Evolutionary conservation across 2,113 vertebrate species (phyloP), one percentile per base, ranked within the genome.

Genomic region (Xenus cinereus): DNA sequence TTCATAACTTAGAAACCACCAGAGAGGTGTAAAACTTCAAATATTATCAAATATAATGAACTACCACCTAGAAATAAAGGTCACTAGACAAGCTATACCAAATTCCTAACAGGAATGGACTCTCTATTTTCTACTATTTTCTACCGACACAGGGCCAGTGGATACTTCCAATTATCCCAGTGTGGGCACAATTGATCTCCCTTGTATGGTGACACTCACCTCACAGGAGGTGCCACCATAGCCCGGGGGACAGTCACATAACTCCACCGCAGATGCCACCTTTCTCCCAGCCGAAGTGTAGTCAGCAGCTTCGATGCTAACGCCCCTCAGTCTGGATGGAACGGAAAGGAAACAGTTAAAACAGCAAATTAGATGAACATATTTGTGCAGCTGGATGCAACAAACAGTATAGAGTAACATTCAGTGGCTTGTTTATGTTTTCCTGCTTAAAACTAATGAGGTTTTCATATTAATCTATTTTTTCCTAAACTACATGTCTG

Each of bases 191-290:
- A 18, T 3, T 11, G 14, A 41, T 41, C 43, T 28, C 41, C 46
- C 53, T 7, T 75, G 43, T 37, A 41, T 8, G 1, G 1, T 19
- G 41, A 95, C 37, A 97, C 98, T 98, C 95, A 99, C 99, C 97
- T 99, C 99, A 91, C 99, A 99, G 4, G 99, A 99, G 41, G 98
- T 98, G 27, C 99, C 99, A 60, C 53, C 95, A 28, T 98, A 99
- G 13, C 98, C 98, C 3, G 91, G 91, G n/a, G 99, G 98, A 88
- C 99, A 99, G 12, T 97, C 97, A 84, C 99, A 99, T 37, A 98
- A 53, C 91, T 99, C 99, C 80, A 99, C 98, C 37, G 97, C 95
- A 50, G 93, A 43, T 4, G 98, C 98, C 19, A 82, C 12, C 33
- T 93, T 95, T 43, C 94, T 95, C 2, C 97, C 98, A 12, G 84